These are phyloP conservation scores for Psophia crepitans DNA, from an alignment of 2,113 vertebrate genomes.

Conservation along the genomic window DNA sequence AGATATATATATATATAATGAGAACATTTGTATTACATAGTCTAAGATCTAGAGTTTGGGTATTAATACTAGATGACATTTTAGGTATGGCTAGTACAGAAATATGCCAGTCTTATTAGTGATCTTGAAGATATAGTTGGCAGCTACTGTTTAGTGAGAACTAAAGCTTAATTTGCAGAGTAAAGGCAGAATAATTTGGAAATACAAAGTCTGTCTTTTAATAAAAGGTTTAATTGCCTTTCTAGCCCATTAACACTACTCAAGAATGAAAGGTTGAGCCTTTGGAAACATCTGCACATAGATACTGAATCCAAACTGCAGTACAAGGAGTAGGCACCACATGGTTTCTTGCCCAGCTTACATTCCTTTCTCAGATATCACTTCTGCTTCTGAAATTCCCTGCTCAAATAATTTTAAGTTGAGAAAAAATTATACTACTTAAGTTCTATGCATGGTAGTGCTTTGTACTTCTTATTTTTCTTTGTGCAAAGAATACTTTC, in stretches of 20 bases:
- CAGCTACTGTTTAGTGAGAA: not conserved
- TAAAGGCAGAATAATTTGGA: not conserved
- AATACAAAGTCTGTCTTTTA: not conserved
- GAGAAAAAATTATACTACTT: not conserved
- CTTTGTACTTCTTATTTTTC: not conserved
- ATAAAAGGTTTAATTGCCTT: not conserved
- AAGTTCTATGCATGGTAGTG: not conserved
- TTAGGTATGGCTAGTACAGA: not conserved
- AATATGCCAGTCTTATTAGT: not conserved
- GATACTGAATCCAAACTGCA: not conserved
- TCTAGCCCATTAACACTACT: not conserved
- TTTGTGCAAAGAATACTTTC: not conserved
- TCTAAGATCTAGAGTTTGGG: not conserved
- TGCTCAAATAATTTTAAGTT: not conserved
- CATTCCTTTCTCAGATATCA: not conserved
- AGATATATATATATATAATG: not conserved
- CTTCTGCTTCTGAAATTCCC: not conserved
- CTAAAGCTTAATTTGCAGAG: not conserved
- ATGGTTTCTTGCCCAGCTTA: not conserved
- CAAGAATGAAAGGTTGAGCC: not conserved
- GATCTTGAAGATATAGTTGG: not conserved
- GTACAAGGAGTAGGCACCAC: fast-evolving
- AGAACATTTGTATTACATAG: not conserved
- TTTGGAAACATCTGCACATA: not conserved
- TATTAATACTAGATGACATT: not conserved